Conservation (phyloP, 2,797 vertebrate species). For the Anguilla marmorata region DNA sequence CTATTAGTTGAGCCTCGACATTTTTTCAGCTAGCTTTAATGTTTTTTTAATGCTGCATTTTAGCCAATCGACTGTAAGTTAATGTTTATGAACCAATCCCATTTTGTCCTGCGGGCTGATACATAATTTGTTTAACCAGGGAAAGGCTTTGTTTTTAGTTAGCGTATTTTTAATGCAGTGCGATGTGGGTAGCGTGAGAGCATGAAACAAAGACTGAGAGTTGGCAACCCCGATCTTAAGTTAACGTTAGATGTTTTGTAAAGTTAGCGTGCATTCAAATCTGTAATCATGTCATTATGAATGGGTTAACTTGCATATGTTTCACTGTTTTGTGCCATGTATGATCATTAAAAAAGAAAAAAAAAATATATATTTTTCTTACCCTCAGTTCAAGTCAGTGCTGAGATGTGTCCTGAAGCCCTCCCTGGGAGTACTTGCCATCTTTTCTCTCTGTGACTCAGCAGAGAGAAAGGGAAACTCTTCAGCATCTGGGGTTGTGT, state of each 20-base stretch:
- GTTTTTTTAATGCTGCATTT: too few relatives aligned
- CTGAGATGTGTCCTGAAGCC: constrained; percentile 32
- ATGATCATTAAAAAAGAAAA: not conserved
- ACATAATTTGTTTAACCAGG: not conserved
- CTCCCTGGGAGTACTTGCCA: not conserved
- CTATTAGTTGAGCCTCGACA: not conserved
- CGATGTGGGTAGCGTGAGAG: too few relatives aligned
- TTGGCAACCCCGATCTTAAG: not conserved
- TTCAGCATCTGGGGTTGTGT: not conserved
- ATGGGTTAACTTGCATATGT: not conserved
- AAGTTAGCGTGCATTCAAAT: not conserved
- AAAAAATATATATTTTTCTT: not conserved
- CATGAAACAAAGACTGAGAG: not conserved
- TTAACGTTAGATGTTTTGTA: not conserved
- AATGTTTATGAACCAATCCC: not conserved
- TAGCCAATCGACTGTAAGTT: too few relatives aligned
- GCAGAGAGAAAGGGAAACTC: not conserved
- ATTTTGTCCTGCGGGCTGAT: not conserved
- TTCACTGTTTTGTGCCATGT: not conserved
- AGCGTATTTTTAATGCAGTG: too few relatives aligned
- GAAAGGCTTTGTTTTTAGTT: not conserved
- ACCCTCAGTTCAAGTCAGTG: constrained; percentile 23
- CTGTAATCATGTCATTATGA: not conserved
- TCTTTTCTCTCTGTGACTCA: constrained; percentile 25
- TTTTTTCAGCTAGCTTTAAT: not conserved